Base-by-base conservation (phyloP, 2,797 vertebrate genomes). In the Eurystomus glaucurus region DNA sequence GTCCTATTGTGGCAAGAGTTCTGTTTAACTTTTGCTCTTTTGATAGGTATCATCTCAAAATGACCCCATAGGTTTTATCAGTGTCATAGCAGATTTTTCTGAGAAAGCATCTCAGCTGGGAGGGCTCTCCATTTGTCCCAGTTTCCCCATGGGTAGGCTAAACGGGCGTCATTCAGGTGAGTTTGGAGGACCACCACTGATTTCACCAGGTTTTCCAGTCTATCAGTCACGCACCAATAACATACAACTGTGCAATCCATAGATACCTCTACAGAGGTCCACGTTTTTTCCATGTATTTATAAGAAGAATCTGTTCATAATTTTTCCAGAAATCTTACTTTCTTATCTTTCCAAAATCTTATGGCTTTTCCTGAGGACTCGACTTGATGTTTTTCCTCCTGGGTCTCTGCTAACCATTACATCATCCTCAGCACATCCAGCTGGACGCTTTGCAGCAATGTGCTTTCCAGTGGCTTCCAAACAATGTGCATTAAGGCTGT, bases 391-490 rank as follows among this genome's bases (percentile, higher is more conserved):
- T 93, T 96, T 90, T 50, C 70, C 62, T 85, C 81, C 64, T 33
- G 61, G 54, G n/a, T 70, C 28, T 87, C 74, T 77, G 41, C 55
- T 83, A 50, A 62, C 33, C 37, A 39, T 82, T 57, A 77, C 31
- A 8, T 95, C 89, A 85, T 55, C 80, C 84, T 85, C 31, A 0
- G 41, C 31, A 52, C 21, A 52, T 76, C 81, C 92, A 90, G 75
- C 90, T 45, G 83, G 74, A 81, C 1, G 6, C 28, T 81, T 88
- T 39, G 43, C 64, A 68, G 71, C 3, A 4, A 17, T 74, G 29
- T 33, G 66, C 62, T 90, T 92, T 62, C 62, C 85, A 60, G 66
- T 41, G 54, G 48, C 85, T 95, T 95, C 84, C 50, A 92, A 89
- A 50, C 16, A 55, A 71, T 10, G 57, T 50, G 41, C 48, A 72